Conservation (phyloP, 2,797 vertebrate species). For the Myiothlypis chrysogaster region DNA sequence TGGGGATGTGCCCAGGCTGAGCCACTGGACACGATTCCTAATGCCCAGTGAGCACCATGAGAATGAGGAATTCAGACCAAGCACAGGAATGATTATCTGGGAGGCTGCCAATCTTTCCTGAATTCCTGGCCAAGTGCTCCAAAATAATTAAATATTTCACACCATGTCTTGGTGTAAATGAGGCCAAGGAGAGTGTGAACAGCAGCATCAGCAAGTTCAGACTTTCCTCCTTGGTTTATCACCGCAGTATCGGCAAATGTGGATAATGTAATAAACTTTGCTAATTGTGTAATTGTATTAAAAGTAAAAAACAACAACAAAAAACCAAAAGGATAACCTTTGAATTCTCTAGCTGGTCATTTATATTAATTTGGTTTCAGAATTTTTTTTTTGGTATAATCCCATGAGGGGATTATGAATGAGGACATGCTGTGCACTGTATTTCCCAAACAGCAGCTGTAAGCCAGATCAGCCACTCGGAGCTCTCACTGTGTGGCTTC, state of each 20-base stretch:
- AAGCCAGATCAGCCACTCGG: neutral
- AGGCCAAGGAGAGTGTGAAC: neutral
- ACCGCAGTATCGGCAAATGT: neutral
- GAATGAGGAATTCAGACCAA: neutral
- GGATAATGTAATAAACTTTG: neutral
- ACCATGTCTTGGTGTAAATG: neutral
- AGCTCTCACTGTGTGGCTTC: neutral
- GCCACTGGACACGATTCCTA: neutral
- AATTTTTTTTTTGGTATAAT: neutral
- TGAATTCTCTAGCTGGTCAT: neutral
- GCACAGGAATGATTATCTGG: neutral
- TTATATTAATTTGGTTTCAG: neutral
- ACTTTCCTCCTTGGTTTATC: neutral
- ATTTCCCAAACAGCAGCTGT: neutral
- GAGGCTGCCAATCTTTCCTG: neutral
- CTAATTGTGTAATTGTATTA: neutral
- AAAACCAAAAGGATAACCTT: neutral
- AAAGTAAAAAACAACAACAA: neutral
- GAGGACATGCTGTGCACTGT: neutral
- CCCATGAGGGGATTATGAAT: neutral
- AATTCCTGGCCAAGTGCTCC: neutral
- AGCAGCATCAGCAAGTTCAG: neutral
- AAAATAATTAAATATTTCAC: neutral
- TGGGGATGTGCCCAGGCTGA: neutral
- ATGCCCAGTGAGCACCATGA: neutral